phyloP scores from a whole-genome alignment of 2,113 vertebrate species.

The Arizona elegans region DNA sequence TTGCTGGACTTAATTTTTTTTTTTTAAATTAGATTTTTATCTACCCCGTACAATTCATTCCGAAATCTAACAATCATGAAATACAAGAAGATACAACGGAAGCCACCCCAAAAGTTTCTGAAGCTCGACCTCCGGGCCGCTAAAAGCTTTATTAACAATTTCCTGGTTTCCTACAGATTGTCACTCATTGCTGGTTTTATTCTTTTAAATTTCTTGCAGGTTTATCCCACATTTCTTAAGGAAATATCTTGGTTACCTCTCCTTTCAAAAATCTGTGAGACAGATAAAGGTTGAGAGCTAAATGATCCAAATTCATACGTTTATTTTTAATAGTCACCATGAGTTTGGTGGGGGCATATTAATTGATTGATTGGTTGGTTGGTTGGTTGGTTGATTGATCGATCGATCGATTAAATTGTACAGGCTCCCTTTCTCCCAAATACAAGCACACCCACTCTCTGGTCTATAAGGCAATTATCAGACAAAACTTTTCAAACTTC shows the following conservation, averaged over 20 bases:
- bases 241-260: not conserved
- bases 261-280: not conserved
- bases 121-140: not conserved
- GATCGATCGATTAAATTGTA: not conserved
- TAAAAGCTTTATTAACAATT: not conserved
- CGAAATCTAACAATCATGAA: not conserved
- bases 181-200: not conserved
- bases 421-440: not conserved
- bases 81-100: not conserved
- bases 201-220: not conserved
- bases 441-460: not conserved
- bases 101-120: too few species aligned
- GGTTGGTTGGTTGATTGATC: not conserved
- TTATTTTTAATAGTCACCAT: not conserved
- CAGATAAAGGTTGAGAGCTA: not conserved
- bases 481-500: not conserved
- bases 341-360: not conserved
- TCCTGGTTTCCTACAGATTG: not conserved
- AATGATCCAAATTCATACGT: not conserved
- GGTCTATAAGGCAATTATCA: not conserved
- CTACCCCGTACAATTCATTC: not conserved
- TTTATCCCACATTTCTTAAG: not conserved
- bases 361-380: not conserved
- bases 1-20: not conserved
- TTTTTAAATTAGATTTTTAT: not conserved